Evolutionary conservation across 2,888 invertebrate genomes (phyloP), one percentile per base, ranked within the genome.

Genomic region (Gari tellinella): DNA sequence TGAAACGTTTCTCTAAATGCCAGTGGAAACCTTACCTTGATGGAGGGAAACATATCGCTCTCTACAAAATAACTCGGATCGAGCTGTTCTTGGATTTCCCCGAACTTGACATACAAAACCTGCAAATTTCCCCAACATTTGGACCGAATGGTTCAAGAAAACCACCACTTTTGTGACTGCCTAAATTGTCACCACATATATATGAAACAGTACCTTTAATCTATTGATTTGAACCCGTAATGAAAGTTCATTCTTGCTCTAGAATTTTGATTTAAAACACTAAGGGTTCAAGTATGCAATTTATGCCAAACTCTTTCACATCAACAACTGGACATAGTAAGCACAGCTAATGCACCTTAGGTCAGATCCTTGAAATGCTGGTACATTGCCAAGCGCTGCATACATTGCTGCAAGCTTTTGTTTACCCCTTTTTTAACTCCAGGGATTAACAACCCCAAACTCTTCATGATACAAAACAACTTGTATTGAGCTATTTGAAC

Each of bases 111-210:
- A 56, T 41, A 17, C 56, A 56, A 17, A 40, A 41, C 15, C 56
- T 21, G 43, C 41, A 56, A n/a, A 25, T 15, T 23, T 41, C 15
- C 41, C 19, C 31, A 38, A 56, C 56, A 23, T 41, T 41, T n/a
- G 41, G 25, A 15, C 43, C 21, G 23, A 56, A 56, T 25, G 25
- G 4, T 41, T 56, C 56, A 3, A 56, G 23, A 41, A 41, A 57
- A 26, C 57, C 57, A 41, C 56, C 56, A 56, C 38, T 56, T 17
- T 56, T 38, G 17, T 56, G 56, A 41, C 56, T 56, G 37, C 56
- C 56, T 31, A 56, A 56, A 17, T 56, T 56, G 43, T 56, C 56
- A n/a, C 25, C 56, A 19, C 3, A 19, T n/a, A 41, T 25, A 41
- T n/a, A 56, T 25, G 56, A 21, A 15, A 56, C 3, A 56, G 41